A percentile compares a stretch with the other conserved stretches of the same genome.
Conservation (phyloP, 2,888 invertebrate genomes). For the Drosophila nr. perissopoda region DNA sequence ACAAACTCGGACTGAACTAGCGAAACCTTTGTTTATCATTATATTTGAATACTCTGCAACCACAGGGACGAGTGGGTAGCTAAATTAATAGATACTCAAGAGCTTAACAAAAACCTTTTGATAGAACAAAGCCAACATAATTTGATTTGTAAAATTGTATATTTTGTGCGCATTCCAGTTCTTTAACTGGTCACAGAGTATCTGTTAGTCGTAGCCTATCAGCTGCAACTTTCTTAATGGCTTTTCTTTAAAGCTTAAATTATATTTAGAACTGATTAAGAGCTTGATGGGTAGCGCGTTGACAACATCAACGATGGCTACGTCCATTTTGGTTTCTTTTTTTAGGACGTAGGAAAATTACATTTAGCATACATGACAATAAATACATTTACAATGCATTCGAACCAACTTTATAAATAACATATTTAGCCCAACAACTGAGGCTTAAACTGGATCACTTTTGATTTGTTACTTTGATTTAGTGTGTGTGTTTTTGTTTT, state of each 20-base stretch:
- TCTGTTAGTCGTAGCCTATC: background rate
- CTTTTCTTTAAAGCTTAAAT: background rate
- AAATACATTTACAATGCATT: constrained; percentile 60
- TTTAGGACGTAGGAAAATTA: constrained; percentile 26
- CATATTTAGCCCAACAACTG: constrained; percentile 34
- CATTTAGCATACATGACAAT: constrained; percentile 57
- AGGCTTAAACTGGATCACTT: constrained; percentile 64
- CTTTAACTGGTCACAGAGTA: background rate
- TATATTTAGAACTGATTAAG: background rate
- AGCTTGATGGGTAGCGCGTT: constrained; percentile 4
- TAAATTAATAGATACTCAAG: background rate
- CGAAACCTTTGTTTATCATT: constrained; percentile 48
- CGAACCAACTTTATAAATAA: constrained; percentile 69
- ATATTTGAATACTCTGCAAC: background rate
- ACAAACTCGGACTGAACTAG: constrained; percentile 31
- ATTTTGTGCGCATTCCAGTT: background rate
- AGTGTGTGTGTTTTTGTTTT: constrained; percentile 6
- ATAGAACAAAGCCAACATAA: background rate
- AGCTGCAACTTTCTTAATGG: background rate
- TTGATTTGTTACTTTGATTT: constrained; percentile 44
- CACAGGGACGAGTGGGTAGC: background rate
- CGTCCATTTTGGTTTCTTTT: background rate
- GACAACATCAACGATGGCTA: constrained; percentile 15
- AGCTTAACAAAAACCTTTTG: background rate
- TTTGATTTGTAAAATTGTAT: background rate